Evolutionary conservation across 2,797 vertebrate genomes (phyloP).

Genomic region (Microctenopoma stevenorrisi): DNA sequence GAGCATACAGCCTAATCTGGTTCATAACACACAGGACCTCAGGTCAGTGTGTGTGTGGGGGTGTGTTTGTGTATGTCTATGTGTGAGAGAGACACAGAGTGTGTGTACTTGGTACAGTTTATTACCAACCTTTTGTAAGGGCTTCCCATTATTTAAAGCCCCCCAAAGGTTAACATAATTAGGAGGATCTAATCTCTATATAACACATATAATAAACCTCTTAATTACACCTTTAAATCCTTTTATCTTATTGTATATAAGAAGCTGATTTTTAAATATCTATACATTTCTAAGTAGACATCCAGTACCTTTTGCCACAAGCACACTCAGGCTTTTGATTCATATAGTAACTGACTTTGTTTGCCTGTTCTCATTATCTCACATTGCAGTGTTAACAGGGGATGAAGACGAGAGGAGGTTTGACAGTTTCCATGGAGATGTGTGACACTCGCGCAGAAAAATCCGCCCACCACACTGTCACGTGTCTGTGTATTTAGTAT

Average conservation of each 20-base stretch:
- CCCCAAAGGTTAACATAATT: conserved; percentile 24
- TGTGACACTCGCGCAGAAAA: conserved; percentile 60
- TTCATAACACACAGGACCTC: conserved; percentile 72
- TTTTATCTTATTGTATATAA: not conserved
- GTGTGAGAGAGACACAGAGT: not conserved
- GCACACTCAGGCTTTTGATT: conserved; percentile 5
- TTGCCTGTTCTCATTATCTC: conserved; percentile 37
- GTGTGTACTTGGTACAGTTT: conserved; percentile 16
- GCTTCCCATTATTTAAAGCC: conserved; percentile 23
- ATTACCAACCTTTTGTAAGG: conserved; percentile 34
- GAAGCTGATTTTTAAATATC: not conserved
- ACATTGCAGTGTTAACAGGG: conserved; percentile 43
- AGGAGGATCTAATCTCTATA: not conserved
- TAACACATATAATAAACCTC: conserved; percentile 6
- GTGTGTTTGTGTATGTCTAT: not conserved
- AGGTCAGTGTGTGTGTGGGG: conserved; percentile 36
- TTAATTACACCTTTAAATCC: conserved; percentile 9
- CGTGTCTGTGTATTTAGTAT: conserved; percentile 22
- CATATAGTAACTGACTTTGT: conserved; percentile 15
- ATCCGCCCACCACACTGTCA: conserved; percentile 39
- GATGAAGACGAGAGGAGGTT: conserved; percentile 58
- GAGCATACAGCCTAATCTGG: conserved; percentile 77
- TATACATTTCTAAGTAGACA: conserved; percentile 4
- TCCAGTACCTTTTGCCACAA: conserved; percentile 1
- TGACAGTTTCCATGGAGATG: conserved; percentile 80